Percentiles rank a stretch among this genome's conserved stretches.
Evolutionary conservation across 2,113 vertebrate species (phyloP).

Genomic region (Zeus faber): DNA sequence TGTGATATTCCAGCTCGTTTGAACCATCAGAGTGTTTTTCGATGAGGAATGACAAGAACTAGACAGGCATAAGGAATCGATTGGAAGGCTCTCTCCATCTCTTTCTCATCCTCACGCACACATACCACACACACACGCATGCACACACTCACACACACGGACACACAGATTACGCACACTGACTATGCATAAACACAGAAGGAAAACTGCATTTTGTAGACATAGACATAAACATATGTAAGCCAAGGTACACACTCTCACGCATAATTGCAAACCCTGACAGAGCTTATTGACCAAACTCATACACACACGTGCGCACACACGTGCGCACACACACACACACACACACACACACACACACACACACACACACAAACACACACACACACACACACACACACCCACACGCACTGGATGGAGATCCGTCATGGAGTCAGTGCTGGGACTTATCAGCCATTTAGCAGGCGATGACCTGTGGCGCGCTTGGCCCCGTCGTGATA

Average conservation of each 20-base stretch:
- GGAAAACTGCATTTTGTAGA: too few species aligned
- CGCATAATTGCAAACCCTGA: not conserved
- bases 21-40: too few species aligned
- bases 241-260: slow-evolving; percentile 5
- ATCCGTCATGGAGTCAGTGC: slow-evolving; percentile 42
- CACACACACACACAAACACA: too few species aligned
- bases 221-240: slow-evolving; percentile 1
- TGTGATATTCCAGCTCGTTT: slow-evolving; percentile 32
- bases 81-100: slow-evolving; percentile 10
- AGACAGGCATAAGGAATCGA: slow-evolving; percentile 41
- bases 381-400: too few species aligned
- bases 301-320: not conserved
- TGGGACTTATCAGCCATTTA: slow-evolving; percentile 66
- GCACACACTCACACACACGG: not conserved
- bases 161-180: not conserved
- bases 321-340: not conserved
- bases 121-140: slow-evolving; percentile 6
- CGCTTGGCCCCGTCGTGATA: slow-evolving; percentile 55
- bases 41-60: slow-evolving; percentile 34
- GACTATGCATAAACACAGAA: not conserved
- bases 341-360: slow-evolving; percentile 25
- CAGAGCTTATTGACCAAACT: not conserved
- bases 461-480: slow-evolving; percentile 60
- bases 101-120: slow-evolving; percentile 2
- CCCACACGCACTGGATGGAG: too few species aligned